A percentile compares a stretch with the other conserved stretches of the same genome.
Evolutionary conservation across 92 coral and sea anemone species (phyloP).

Genomic region (Epizoanthus illoricatus): DNA sequence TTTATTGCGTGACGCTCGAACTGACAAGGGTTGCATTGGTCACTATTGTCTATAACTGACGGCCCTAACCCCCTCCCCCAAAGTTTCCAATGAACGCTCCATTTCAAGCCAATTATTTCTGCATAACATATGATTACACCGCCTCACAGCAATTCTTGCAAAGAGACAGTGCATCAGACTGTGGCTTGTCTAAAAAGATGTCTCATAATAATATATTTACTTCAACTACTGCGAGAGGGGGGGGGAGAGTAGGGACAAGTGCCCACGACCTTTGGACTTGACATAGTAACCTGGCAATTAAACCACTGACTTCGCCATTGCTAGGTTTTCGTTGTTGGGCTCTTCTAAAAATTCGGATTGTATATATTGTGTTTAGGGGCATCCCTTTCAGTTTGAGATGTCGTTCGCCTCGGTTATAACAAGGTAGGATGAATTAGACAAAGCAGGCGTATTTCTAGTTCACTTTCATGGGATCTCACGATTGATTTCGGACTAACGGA

Average conservation of each 20-base stretch:
- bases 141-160: no score
- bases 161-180: no score
- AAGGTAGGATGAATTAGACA: conserved; percentile 42
- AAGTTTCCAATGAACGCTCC: no score
- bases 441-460: neutral
- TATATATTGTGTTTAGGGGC: conserved; percentile 15
- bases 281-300: conserved; percentile 35
- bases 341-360: conserved; percentile 21
- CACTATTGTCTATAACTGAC: no score
- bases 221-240: neutral
- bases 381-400: conserved; percentile 32
- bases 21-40: no score
- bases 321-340: conserved; percentile 43
- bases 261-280: conserved; percentile 29
- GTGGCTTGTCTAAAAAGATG: no score
- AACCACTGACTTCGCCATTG: neutral
- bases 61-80: no score
- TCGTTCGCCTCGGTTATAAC: conserved; percentile 63
- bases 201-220: no score
- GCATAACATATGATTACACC: no score
- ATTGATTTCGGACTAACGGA: neutral
- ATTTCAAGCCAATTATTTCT: no score
- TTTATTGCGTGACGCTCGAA: no score
- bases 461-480: conserved; percentile 1
- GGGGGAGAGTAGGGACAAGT: neutral